Evolutionary conservation across 1,140 invertebrate genomes (phyloP).

Genomic region (Holotrichia oblita): DNA sequence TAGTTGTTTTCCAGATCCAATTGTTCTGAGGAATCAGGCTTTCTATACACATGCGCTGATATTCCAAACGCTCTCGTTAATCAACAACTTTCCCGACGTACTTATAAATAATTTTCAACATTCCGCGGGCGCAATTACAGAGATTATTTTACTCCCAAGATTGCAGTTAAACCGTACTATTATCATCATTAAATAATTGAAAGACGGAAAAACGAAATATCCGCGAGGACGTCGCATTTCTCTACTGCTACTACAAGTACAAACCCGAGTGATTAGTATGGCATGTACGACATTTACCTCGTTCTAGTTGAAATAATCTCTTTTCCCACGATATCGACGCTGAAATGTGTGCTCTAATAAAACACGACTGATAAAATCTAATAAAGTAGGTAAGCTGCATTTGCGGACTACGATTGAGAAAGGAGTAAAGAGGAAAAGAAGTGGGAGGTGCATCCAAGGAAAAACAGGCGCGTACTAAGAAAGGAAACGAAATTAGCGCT

Average conservation of each 20-base stretch:
- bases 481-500: too few relatives aligned
- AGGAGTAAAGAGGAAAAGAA: background rate
- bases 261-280: background rate
- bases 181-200: conserved; percentile 9
- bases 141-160: background rate
- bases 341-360: background rate
- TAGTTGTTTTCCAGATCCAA: background rate
- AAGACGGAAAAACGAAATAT: background rate
- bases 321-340: background rate
- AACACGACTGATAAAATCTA: background rate
- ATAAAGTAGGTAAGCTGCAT: background rate
- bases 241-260: background rate
- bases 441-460: too few relatives aligned
- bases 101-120: conserved; percentile 9
- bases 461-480: too few relatives aligned
- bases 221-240: background rate
- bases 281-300: background rate
- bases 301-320: background rate
- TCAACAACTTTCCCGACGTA: conserved; percentile 1
- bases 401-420: background rate
- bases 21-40: background rate
- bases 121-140: background rate
- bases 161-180: conserved; percentile 12
- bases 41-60: background rate
- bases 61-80: conserved; percentile 1